These are phyloP conservation scores for Drosophila parabipectinata DNA, from an alignment of 1,140 invertebrate species.

Conservation along the genomic window DNA sequence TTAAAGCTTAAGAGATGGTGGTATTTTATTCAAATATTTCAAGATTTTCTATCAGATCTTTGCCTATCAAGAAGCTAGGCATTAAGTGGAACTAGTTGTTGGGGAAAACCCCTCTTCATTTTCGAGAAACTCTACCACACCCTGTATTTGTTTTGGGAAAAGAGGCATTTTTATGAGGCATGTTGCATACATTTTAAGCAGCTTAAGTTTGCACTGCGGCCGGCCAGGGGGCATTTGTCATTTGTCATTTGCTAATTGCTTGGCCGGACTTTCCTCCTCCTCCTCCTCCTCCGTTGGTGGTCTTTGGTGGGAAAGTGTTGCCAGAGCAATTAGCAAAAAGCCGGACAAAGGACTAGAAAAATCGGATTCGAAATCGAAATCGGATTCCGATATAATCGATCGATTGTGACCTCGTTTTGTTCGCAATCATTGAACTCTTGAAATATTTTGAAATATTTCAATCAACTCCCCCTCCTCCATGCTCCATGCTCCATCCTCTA, in stretches of 20 bases:
- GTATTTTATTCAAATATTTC: too few relatives aligned
- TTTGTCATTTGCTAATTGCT: conserved; percentile 58
- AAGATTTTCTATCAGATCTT: too few relatives aligned
- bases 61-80: too few relatives aligned
- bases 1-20: too few relatives aligned
- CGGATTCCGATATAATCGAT: not conserved
- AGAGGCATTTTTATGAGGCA: conserved; percentile 25
- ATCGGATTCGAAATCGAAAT: not conserved
- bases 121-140: not conserved
- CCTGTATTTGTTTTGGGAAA: not conserved
- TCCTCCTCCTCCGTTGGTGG: too few relatives aligned
- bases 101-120: too few relatives aligned
- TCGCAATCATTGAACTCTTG: conserved; percentile 9
- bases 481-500: not conserved
- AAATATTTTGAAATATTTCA: conserved; percentile 65
- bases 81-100: too few relatives aligned
- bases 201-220: conserved; percentile 46
- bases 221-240: conserved; percentile 1
- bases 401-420: conserved; percentile 42
- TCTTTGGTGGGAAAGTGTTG: not conserved
- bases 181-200: conserved; percentile 57
- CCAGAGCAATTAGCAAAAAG: conserved; percentile 34
- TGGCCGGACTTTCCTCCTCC: conserved; percentile 9
- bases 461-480: conserved; percentile 65
- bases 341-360: not conserved